Evolutionary conservation across 1,140 invertebrate species (phyloP).

Genomic region (Listronotus oregonensis): DNA sequence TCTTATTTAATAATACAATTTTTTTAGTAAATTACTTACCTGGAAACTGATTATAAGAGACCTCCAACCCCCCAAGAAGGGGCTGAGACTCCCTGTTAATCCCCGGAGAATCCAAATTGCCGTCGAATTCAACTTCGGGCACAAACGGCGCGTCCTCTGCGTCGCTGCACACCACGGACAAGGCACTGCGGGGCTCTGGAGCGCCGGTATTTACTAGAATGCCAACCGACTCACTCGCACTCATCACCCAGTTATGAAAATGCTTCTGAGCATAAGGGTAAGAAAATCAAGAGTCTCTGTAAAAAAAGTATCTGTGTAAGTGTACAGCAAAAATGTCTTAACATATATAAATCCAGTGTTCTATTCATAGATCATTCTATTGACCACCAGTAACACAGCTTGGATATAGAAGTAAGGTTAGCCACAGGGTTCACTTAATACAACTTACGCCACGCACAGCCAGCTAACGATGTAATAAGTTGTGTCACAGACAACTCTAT

Average conservation of each 20-base stretch:
- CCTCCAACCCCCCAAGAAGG: constrained; percentile 77
- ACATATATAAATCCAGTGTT: too few relatives aligned
- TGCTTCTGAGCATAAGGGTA: constrained; percentile 14
- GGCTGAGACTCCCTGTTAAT: constrained; percentile 87
- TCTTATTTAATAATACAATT: too few relatives aligned
- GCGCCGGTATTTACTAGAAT: constrained; percentile 51
- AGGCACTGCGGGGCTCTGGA: constrained; percentile 48
- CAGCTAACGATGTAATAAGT: too few relatives aligned
- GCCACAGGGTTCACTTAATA: too few relatives aligned
- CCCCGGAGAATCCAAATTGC: constrained; percentile 73
- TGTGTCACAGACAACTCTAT: too few relatives aligned
- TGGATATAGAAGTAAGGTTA: too few relatives aligned
- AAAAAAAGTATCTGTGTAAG: background rate
- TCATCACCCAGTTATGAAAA: constrained; percentile 47
- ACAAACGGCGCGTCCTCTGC: constrained; percentile 70
- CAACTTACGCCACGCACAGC: too few relatives aligned
- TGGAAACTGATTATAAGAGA: constrained; percentile 80
- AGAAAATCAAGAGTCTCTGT: background rate
- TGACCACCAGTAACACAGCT: too few relatives aligned
- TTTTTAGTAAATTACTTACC: constrained; percentile 66
- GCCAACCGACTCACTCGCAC: constrained; percentile 51
- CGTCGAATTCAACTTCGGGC: constrained; percentile 67
- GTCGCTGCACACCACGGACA: constrained; percentile 50
- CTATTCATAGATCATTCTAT: too few relatives aligned
- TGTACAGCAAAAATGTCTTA: too few relatives aligned